Evolutionary conservation across 2,888 invertebrate species (phyloP).

Genomic region (Prionchulus punctatus): DNA sequence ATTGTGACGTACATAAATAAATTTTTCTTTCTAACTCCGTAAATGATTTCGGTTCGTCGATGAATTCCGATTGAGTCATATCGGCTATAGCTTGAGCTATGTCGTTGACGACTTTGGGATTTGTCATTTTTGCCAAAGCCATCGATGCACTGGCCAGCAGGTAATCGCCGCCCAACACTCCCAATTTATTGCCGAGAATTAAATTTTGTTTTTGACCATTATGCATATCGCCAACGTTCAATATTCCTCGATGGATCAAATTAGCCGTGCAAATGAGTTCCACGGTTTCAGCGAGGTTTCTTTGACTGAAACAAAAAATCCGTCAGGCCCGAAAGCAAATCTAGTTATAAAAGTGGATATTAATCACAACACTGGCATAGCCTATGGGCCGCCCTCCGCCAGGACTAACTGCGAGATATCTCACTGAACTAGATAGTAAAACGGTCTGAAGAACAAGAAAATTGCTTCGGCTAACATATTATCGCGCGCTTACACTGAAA

Average conservation of each 20-base stretch:
- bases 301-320: conserved; percentile 47
- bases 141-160: conserved; percentile 67
- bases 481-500: neutral
- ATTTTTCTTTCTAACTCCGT: neutral
- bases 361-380: too few species aligned
- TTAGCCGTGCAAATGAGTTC: conserved; percentile 89
- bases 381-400: too few species aligned
- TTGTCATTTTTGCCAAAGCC: conserved; percentile 60
- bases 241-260: conserved; percentile 68
- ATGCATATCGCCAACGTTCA: conserved; percentile 48
- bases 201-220: conserved; percentile 39
- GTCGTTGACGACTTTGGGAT: conserved; percentile 36
- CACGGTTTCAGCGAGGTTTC: conserved; percentile 77
- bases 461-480: too few species aligned
- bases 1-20: neutral
- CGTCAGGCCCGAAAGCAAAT: too few species aligned
- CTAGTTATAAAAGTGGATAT: too few species aligned
- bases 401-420: too few species aligned
- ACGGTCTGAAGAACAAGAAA: too few species aligned
- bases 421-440: too few species aligned
- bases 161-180: conserved; percentile 77
- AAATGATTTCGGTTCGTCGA: neutral
- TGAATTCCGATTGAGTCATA: neutral
- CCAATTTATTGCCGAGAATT: conserved; percentile 76
- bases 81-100: conserved; percentile 2